Base-by-base conservation (phyloP, 2,797 vertebrate species). In the Enteromius anoplus region DNA sequence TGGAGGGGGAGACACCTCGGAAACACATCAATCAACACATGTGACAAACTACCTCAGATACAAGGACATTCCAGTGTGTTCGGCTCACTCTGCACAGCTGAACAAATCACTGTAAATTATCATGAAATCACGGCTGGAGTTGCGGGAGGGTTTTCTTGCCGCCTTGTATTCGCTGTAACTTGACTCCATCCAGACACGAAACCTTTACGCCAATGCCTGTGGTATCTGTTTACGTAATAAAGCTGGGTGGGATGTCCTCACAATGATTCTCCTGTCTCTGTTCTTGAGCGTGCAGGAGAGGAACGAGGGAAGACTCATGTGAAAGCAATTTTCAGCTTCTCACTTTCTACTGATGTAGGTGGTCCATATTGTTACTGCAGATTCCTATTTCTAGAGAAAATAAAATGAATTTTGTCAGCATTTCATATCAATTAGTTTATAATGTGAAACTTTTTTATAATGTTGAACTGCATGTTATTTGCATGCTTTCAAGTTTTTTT, bases 401-500 rank as follows among this genome's bases (percentile, higher is more conserved):
- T 72, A 0, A 72, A 71, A 4, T n/a, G 12, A 26, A 23, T 58
- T 58, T 58, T 4, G 10, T 55, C 53, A n/a, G 53, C 8, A 21
- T 53, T 53, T n/a, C 23, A 23, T 14, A 69, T 69, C n/a, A 69
- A 23, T 9, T 40, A 12, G 19, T 37, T 68, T 40, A 68, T 40
- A 40, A n/a, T 68, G 21, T n/a, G 5, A 68, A 68, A 40, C 34
- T 40, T 92, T 53, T 84, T 12, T 55, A 95, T 5, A 6, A 7
- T 95, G 78, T 62, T 12, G 23, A 26, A 62, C 12, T 5, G 11
- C 58, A 26, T 12, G n/a, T 26, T 4, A 60, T 11, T 11, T 60
- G 58, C 23, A 26, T 60, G 58, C 23, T 60, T 60, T 23, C 11
- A 12, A 26, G 55, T 26, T 26, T 26, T 58, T n/a, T 26, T 5